Base-by-base conservation (phyloP, 2,888 invertebrate species). In the Synergus gifuensis region DNA sequence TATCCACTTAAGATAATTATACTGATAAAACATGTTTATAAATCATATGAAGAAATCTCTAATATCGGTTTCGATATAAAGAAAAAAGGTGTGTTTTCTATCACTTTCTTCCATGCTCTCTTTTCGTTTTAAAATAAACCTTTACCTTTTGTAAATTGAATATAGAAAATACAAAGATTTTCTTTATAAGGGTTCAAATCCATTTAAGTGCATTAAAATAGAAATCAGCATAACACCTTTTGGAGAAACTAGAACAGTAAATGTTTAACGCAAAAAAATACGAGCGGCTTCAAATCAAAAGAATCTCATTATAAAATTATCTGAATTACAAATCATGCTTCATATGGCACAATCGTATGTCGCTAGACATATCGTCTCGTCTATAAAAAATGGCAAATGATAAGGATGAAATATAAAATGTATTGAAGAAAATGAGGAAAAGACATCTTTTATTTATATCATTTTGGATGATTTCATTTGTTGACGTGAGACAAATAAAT, bases 241-340 rank as follows among this genome's bases (percentile, higher is more conserved):
- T 36, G 42, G 3, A 46, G 63, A 46, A 76, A 64, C 60, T 49
- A 22, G 42, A 77, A 63, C 67, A 58, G 28, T 16, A 54, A 54
- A 66, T 77, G 63, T 1, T 54, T 14, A 18, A 46, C 4, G 49
- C 11, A 67, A 40, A 66, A 66, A 49, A 16, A 77, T 11, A 28
- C 46, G 16, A 42, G 46, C 63, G 62, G 63, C 62, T 77, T 77
- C n/a, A 77, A 63, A 63, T 63, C 77, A 63, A 66, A 46, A 64
- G 77, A 66, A 77, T 66, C 28, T 66, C 58, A 66, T 66, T 77
- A 69, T 4, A 69, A 69, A 49, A 36, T 46, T 69, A 69, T 69
- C 69, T 46, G 69, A 69, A 69, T 69, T 28, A 69, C 69, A 69
- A 28, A 69, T 69, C 12, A 36, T 46, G 49, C 22, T 46, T 28